phyloP scores from a whole-genome alignment of 2,888 invertebrate species.

The Andrena dorsata region DNA sequence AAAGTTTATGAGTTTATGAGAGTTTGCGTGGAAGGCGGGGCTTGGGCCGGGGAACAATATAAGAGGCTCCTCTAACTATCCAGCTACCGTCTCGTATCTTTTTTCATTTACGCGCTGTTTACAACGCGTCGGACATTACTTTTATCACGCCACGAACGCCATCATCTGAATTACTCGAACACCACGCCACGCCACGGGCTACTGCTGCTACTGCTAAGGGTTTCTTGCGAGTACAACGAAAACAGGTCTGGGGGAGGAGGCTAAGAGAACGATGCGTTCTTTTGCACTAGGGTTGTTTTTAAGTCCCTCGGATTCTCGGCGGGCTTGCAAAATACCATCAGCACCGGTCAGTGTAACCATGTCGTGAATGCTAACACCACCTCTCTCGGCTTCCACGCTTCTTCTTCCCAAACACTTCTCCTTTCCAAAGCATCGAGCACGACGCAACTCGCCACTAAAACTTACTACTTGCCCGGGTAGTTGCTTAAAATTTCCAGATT shows the following conservation, averaged over 20 bases:
- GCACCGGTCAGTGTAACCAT: not conserved
- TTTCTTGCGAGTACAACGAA: constrained; percentile 10
- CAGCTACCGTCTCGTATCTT: constrained; percentile 77
- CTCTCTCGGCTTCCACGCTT: too few species aligned
- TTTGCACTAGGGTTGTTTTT: constrained; percentile 5
- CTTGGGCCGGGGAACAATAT: constrained; percentile 68
- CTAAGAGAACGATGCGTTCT: constrained; percentile 19
- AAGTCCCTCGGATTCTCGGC: not conserved
- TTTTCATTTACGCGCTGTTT: constrained; percentile 80
- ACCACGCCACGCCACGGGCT: not conserved
- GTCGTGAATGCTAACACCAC: too few species aligned
- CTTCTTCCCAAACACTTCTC: too few species aligned
- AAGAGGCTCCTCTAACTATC: constrained; percentile 77
- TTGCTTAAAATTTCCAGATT: too few species aligned
- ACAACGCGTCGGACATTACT: constrained; percentile 75
- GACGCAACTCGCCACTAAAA: too few species aligned
- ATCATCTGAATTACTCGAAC: constrained; percentile 56
- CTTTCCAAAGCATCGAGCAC: too few species aligned
- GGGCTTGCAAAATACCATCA: not conserved
- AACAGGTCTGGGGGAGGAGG: not conserved
- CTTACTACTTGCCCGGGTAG: too few species aligned
- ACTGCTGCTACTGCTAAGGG: constrained; percentile 14
- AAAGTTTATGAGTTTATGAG: constrained; percentile 79
- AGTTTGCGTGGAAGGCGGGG: constrained; percentile 50
- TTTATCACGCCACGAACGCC: constrained; percentile 66